Conservation (phyloP, 2,113 vertebrate species). For the Trogon surrucura region DNA sequence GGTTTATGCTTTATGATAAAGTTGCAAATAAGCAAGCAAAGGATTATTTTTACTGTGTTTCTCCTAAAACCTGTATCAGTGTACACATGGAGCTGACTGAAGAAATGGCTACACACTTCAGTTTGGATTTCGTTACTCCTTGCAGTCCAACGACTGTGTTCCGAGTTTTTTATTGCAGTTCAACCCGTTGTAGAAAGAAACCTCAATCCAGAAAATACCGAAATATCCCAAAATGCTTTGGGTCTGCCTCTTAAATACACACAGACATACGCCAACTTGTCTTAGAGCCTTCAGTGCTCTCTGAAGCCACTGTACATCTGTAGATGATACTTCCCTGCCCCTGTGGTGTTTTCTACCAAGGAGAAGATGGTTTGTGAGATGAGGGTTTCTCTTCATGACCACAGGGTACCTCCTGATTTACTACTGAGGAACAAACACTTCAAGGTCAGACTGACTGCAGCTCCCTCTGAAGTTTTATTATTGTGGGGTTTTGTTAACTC, state of each 20-base stretch:
- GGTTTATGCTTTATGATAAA: not conserved
- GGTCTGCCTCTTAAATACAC: not conserved
- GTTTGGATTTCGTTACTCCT: not conserved
- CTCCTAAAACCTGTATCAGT: not conserved
- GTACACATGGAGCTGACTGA: not conserved
- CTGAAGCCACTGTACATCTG: not conserved
- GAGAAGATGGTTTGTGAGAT: too few species aligned
- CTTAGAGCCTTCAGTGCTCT: fast-evolving
- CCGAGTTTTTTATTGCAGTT: not conserved
- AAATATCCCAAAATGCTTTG: not conserved
- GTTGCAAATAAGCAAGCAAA: not conserved
- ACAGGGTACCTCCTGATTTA: not conserved
- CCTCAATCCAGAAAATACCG: not conserved
- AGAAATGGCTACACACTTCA: not conserved
- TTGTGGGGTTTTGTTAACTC: not conserved
- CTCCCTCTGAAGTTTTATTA: not conserved
- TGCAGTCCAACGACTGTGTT: fast-evolving
- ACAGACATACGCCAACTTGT: fast-evolving
- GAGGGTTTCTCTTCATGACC: not conserved
- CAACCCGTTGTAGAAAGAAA: not conserved
- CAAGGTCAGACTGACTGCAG: not conserved
- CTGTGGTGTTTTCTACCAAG: fast-evolving
- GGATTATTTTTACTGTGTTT: not conserved
- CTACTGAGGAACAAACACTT: not conserved
- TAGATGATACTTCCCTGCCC: not conserved